Evolutionary conservation across 2,113 vertebrate species (phyloP), one percentile per base, ranked within the genome.

Genomic region (Aplodontia rufa): DNA sequence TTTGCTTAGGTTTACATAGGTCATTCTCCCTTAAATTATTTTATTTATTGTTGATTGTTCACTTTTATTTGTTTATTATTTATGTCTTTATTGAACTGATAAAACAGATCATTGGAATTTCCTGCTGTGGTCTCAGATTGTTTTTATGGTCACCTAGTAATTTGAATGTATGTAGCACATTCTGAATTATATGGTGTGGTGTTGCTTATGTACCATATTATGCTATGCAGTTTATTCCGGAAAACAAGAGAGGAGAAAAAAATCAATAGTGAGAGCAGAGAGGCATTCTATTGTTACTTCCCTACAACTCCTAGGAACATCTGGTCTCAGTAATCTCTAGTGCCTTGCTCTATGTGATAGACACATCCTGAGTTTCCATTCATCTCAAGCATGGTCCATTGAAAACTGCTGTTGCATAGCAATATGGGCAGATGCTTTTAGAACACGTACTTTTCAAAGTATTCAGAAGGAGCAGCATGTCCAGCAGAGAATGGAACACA

Each of bases 281-380:
- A 84, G 84, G 53, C 78, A 62, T 96, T 96, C 71, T 53, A 92
- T 62, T 83, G 58, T 88, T 88, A 42, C 45, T 94, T 96, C 32
- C 79, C 55, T 47, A n/a, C 1, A 35, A 87, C 55, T 95, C 40
- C 78, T 49, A 49, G 71, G 88, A 93, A 95, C 96, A 97, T 97
- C 93, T 97, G 97, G 96, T 81, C 88, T 93, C 97, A 96, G 80
- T 96, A 88, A 97, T 96, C 95, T 97, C 94, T 60, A 78, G 79
- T 72, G 95, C 58, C 37, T 91, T 53, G 58, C 82, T 91, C 7
- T 79, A 7, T 75, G 80, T 96, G 95, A 97, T 94, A 81, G 86
- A 95, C 79, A 87, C 37, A 96, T 96, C 91, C 96, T 95, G 94
- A 51, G 42, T 91, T 86, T 95, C 82, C 53, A 84, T 97, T 97